phyloP scores from a whole-genome alignment of 2,797 vertebrate genomes.

The Aeoliscus strigatus region DNA sequence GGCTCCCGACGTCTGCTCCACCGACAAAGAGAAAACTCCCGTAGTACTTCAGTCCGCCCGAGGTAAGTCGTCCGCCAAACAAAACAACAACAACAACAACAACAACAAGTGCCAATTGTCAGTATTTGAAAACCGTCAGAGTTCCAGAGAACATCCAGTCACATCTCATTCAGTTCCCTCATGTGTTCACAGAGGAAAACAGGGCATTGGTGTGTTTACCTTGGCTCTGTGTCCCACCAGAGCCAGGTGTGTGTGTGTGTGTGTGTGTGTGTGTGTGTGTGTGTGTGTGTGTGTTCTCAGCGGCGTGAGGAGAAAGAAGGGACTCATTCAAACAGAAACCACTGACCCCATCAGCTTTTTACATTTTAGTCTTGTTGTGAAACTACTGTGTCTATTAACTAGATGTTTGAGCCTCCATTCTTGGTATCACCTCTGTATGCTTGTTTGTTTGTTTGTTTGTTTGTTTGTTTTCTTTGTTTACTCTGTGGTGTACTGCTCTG shows the following conservation, averaged over 20 bases:
- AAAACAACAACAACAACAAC: too few species aligned
- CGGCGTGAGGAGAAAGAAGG: slow-evolving; percentile 35
- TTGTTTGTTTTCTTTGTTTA: slow-evolving; percentile 32
- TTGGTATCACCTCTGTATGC: slow-evolving; percentile 8
- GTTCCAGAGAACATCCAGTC: too few species aligned
- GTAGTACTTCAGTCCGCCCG: slow-evolving; percentile 26
- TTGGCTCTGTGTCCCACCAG: slow-evolving; percentile 36
- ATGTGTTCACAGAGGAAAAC: slow-evolving; percentile 45
- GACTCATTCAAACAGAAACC: slow-evolving; percentile 56
- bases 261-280: slow-evolving; percentile 13
- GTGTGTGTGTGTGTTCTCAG: slow-evolving; percentile 11
- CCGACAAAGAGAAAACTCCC: slow-evolving; percentile 31
- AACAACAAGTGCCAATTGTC: too few species aligned
- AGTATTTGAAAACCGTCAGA: too few species aligned
- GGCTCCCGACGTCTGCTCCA: slow-evolving; percentile 31
- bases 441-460: slow-evolving; percentile 15
- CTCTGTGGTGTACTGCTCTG: slow-evolving; percentile 35
- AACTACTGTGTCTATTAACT: not conserved
- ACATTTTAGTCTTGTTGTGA: not conserved
- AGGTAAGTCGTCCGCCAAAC: too few species aligned
- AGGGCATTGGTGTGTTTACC: slow-evolving; percentile 52
- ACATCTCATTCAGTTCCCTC: slow-evolving; percentile 27
- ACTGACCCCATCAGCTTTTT: slow-evolving; percentile 24
- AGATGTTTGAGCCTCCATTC: not conserved
- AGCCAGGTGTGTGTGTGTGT: slow-evolving; percentile 21